Conservation (phyloP, 2,888 invertebrate species). For the Melitaea athalia region DNA sequence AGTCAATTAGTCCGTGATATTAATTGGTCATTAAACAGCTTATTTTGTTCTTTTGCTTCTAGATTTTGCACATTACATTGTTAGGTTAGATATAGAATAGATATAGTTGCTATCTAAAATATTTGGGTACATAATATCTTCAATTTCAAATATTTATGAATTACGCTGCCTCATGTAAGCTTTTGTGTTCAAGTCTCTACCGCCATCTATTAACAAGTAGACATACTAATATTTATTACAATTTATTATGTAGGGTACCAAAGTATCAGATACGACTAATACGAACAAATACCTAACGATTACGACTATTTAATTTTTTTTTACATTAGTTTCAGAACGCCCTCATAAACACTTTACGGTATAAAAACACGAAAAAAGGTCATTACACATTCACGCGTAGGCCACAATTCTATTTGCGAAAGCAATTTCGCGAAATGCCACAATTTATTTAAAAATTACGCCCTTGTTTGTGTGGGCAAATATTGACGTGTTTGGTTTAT, state of each 20-base stretch:
- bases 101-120: too few species aligned
- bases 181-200: conserved; percentile 3
- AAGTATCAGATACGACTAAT: too few species aligned
- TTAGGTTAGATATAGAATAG: too few species aligned
- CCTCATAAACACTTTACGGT: conserved; percentile 51
- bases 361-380: conserved; percentile 70
- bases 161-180: too few species aligned
- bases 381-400: conserved; percentile 66
- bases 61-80: too few species aligned
- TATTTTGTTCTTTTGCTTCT: too few species aligned
- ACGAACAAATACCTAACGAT: too few species aligned
- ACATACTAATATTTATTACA: not conserved
- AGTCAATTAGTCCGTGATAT: too few species aligned
- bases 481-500: conserved; percentile 83
- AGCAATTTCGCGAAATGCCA: conserved; percentile 82
- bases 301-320: too few species aligned
- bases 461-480: conserved; percentile 81
- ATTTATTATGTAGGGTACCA: not conserved
- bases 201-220: conserved; percentile 39
- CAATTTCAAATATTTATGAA: too few species aligned
- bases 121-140: too few species aligned
- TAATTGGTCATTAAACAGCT: too few species aligned
- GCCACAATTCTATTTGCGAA: conserved; percentile 79
- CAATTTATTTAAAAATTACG: conserved; percentile 84
- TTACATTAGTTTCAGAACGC: not conserved